Evolutionary conservation across 2,888 invertebrate species (phyloP).

Genomic region (Tenthredo amoena): DNA sequence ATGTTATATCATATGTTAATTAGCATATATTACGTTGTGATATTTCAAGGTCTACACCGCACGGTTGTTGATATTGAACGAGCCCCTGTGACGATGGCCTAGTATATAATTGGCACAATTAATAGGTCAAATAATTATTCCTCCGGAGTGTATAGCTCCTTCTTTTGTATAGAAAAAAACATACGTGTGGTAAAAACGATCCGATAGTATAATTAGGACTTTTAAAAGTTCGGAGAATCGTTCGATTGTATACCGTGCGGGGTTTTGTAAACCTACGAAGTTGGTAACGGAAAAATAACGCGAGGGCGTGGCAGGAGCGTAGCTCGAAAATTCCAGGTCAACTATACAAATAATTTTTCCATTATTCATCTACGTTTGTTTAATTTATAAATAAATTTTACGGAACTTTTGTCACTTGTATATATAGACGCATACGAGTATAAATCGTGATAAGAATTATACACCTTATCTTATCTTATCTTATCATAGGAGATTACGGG

Average conservation of each 20-base stretch:
- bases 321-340: not conserved
- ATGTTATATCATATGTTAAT: not conserved
- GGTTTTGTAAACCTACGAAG: not conserved
- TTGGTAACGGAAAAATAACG: not conserved
- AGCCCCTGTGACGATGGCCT: not conserved
- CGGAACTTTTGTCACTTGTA: too few species aligned
- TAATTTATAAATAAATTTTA: too few species aligned
- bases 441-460: not conserved
- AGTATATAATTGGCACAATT: conserved; percentile 36
- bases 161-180: not conserved
- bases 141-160: not conserved
- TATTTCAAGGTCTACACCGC: not conserved
- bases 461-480: not conserved
- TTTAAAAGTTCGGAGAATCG: not conserved
- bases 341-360: not conserved
- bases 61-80: not conserved
- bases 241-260: not conserved
- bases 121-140: conserved; percentile 6
- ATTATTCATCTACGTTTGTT: not conserved
- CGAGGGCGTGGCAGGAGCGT: conserved; percentile 14
- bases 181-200: not conserved
- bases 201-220: not conserved
- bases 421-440: too few species aligned
- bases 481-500: not conserved
- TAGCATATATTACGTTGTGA: not conserved